A percentile compares a stretch with the other conserved stretches of the same genome.
phyloP scores from a whole-genome alignment of 2,888 invertebrate species.

The Digitonthophagus gazella region DNA sequence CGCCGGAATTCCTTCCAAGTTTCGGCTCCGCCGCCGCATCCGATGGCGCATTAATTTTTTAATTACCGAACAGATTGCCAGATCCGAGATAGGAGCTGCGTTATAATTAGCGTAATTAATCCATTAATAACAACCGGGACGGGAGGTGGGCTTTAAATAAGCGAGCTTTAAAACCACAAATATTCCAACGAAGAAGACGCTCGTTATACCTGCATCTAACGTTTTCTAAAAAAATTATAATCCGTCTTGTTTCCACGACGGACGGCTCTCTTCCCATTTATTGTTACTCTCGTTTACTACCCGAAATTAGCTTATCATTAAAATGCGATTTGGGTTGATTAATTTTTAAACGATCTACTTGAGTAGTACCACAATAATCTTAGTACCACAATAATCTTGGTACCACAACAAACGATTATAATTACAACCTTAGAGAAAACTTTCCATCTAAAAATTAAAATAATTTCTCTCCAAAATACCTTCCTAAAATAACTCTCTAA shows the following conservation, averaged over 20 bases:
- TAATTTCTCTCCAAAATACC: too few relatives aligned
- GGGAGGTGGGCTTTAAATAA: neutral
- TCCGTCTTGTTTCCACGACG: constrained; percentile 3
- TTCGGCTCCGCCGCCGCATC: neutral
- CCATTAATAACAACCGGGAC: constrained; percentile 2
- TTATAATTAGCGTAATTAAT: constrained; percentile 13
- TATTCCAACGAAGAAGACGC: constrained; percentile 1
- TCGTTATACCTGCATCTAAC: neutral
- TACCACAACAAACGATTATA: too few relatives aligned
- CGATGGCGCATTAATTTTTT: neutral
- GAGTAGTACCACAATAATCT: neutral
- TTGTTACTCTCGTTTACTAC: neutral
- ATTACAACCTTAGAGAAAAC: too few relatives aligned
- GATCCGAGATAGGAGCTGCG: neutral
- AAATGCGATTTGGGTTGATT: constrained; percentile 15
- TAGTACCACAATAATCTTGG: too few relatives aligned
- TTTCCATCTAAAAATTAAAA: too few relatives aligned
- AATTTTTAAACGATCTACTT: constrained; percentile 7
- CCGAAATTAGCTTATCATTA: constrained; percentile 9
- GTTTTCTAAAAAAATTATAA: constrained; percentile 10
- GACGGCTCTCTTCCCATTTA: neutral
- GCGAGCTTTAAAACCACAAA: neutral
- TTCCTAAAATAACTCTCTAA: too few relatives aligned
- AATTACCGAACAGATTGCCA: neutral
- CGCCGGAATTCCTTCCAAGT: neutral